Conservation (phyloP, 2,113 vertebrate species). For the Phylloscopus whistleri region DNA sequence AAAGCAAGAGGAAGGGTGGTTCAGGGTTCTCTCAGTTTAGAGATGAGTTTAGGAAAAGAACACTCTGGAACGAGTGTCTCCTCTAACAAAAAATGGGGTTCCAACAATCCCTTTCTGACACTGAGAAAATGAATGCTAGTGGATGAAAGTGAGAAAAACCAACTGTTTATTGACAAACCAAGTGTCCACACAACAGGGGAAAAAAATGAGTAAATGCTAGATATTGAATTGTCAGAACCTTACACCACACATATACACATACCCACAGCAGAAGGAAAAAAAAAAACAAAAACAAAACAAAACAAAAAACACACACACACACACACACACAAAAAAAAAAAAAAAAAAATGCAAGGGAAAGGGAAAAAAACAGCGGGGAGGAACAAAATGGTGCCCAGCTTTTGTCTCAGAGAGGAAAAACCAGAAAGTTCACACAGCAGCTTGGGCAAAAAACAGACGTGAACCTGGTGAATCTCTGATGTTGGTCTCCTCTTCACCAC, state of each 20-base stretch:
- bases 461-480: not conserved
- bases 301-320: too few relatives aligned
- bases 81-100: not conserved
- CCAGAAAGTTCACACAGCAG: not conserved
- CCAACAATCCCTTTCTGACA: not conserved
- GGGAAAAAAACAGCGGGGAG: rapidly evolving
- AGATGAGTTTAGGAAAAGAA: not conserved
- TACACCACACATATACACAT: too few relatives aligned
- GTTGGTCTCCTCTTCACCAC: not conserved
- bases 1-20: not conserved
- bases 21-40: not conserved
- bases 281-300: too few relatives aligned
- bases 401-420: not conserved
- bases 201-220: not conserved
- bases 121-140: not conserved
- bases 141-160: not conserved
- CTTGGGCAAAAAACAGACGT: not conserved
- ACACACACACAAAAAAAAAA: too few relatives aligned
- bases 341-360: not conserved
- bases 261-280: not conserved
- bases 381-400: rapidly evolving
- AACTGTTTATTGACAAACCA: rapidly evolving
- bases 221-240: not conserved
- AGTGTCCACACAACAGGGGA: rapidly evolving
- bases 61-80: too few relatives aligned